A percentile compares a stretch with the other conserved stretches of the same genome.
phyloP scores from a whole-genome alignment of 2,113 vertebrate genomes.

The Tachycineta bicolor region DNA sequence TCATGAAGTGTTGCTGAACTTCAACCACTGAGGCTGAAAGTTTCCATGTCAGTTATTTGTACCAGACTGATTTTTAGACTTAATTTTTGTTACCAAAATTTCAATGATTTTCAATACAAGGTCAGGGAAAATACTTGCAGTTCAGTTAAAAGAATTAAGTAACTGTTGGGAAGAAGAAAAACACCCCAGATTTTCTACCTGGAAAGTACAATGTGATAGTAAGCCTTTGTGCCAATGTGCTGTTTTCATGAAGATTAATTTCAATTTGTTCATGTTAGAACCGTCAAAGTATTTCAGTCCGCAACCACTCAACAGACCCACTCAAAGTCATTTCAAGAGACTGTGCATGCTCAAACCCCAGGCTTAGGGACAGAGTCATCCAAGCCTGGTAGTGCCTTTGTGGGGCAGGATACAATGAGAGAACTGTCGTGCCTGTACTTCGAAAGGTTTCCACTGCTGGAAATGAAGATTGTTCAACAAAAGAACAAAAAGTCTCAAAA shows the following conservation, averaged over 20 bases:
- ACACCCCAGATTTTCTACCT: background rate
- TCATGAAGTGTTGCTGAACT: background rate
- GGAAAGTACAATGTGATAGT: background rate
- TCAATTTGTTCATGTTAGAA: background rate
- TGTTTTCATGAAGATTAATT: background rate
- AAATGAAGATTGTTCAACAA: background rate
- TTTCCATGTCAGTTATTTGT: background rate
- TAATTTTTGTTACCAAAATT: slow-evolving; percentile 4
- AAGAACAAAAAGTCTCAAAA: background rate
- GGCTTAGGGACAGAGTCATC: background rate
- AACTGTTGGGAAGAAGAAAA: background rate
- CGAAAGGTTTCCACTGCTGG: background rate
- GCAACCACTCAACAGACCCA: background rate
- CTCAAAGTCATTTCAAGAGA: background rate
- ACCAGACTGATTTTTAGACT: background rate
- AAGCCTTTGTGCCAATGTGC: background rate
- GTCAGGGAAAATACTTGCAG: background rate
- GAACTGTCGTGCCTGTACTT: background rate
- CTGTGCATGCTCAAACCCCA: background rate
- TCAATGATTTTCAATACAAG: background rate
- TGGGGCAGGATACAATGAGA: background rate
- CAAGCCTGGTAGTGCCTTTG: background rate
- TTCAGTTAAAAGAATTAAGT: background rate
- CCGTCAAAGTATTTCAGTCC: background rate
- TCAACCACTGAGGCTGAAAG: background rate